Conservation (phyloP, 2,113 vertebrate species). For the Clarias macrocephalus region DNA sequence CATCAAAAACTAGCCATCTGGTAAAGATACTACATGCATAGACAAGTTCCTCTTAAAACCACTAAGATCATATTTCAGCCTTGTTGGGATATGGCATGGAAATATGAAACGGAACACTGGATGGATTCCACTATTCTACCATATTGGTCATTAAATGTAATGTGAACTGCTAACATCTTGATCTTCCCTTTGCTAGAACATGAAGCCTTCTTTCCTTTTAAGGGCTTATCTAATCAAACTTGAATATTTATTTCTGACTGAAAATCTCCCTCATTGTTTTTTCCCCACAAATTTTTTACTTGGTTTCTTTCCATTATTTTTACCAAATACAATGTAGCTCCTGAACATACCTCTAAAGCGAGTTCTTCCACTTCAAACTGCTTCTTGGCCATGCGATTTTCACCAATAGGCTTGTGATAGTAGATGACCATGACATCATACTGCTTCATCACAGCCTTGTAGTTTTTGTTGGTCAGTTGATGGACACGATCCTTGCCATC, state of each 20-base stretch:
- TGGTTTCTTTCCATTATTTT: constrained; percentile 23
- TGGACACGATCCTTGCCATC: constrained; percentile 87
- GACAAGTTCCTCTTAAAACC: not conserved
- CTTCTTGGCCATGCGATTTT: constrained; percentile 78
- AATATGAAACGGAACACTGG: not conserved
- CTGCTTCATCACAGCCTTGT: constrained; percentile 86
- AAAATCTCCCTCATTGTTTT: not conserved
- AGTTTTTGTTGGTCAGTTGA: constrained; percentile 82
- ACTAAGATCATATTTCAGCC: constrained; percentile 25
- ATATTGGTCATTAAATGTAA: constrained; percentile 1
- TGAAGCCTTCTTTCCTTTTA: constrained; percentile 10
- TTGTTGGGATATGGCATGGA: not conserved
- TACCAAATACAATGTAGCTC: not conserved
- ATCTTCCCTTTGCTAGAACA: constrained; percentile 17
- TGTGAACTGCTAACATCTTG: constrained; percentile 11
- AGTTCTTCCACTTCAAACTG: constrained; percentile 88
- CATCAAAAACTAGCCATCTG: not conserved
- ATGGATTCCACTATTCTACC: constrained; percentile 17
- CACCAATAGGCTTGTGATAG: constrained; percentile 80
- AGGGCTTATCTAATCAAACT: not conserved
- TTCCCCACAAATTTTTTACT: constrained; percentile 5
- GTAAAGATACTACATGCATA: constrained; percentile 13
- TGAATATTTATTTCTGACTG: not conserved
- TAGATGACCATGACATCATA: constrained; percentile 89
- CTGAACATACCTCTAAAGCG: constrained; percentile 81